phyloP scores from a whole-genome alignment of 2,113 vertebrate species.

The Grammomys dolichurus region DNA sequence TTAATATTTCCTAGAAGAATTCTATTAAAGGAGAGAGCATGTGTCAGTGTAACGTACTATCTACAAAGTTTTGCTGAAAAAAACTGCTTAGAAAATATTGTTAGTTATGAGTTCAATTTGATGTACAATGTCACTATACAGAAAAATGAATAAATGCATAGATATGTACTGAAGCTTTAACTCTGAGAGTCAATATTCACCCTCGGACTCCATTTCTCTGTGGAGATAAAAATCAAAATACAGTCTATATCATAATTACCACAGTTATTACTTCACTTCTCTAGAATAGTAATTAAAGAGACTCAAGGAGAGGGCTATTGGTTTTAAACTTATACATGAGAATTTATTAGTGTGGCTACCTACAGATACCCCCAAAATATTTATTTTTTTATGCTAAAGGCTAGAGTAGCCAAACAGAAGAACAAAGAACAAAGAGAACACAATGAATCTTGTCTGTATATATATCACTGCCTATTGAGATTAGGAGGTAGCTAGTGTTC shows the following conservation, averaged over 20 bases:
- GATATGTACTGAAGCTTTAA: slow-evolving; percentile 49
- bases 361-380: not conserved
- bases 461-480: not conserved
- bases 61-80: slow-evolving; percentile 30
- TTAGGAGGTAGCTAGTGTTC: not conserved
- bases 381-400: slow-evolving; percentile 41
- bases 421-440: slow-evolving; percentile 29
- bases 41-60: not conserved
- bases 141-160: slow-evolving; percentile 52
- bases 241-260: slow-evolving; percentile 11
- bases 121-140: not conserved
- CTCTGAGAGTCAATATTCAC: slow-evolving; percentile 34
- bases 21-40: slow-evolving; percentile 27
- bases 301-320: not conserved
- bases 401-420: slow-evolving; percentile 39
- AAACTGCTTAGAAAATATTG: slow-evolving; percentile 56
- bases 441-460: not conserved
- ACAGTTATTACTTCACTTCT: slow-evolving; percentile 54
- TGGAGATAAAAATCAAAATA: slow-evolving; percentile 40
- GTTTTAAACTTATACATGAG: slow-evolving; percentile 34
- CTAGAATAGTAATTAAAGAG: slow-evolving; percentile 41
- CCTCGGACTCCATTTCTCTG: slow-evolving; percentile 7
- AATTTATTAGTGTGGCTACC: not conserved
- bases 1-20: slow-evolving; percentile 51
- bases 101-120: slow-evolving; percentile 2